phyloP scores from a whole-genome alignment of 2,888 invertebrate genomes.

The Rhagonycha lutea region DNA sequence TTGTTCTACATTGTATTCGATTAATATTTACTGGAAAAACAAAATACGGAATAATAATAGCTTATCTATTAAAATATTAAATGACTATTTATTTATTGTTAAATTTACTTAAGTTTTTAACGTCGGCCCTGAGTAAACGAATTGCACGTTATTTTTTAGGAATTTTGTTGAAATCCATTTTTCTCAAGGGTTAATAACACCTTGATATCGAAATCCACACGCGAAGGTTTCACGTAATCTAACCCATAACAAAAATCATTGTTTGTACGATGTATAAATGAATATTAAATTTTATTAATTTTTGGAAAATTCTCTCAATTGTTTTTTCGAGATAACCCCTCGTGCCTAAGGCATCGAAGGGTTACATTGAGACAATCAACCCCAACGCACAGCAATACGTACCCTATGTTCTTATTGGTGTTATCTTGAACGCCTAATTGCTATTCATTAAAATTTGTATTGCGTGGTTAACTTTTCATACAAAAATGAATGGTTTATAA shows the following conservation, averaged over 20 bases:
- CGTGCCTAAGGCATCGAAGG: too few species aligned
- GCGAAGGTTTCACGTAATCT: not conserved
- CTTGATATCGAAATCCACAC: not conserved
- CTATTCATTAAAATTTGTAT: too few species aligned
- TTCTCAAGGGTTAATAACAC: not conserved
- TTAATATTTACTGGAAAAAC: not conserved
- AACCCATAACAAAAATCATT: not conserved
- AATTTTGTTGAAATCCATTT: not conserved
- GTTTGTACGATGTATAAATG: not conserved
- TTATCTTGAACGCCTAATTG: too few species aligned
- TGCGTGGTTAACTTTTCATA: too few species aligned
- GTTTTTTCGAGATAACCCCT: too few species aligned
- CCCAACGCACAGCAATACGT: too few species aligned
- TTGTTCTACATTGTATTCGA: not conserved
- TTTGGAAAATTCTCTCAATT: too few species aligned
- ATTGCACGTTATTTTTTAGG: not conserved
- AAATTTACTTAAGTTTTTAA: not conserved
- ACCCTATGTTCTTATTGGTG: too few species aligned
- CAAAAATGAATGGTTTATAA: not conserved
- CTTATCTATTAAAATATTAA: not conserved
- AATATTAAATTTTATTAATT: not conserved
- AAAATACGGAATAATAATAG: not conserved
- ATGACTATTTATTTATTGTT: not conserved
- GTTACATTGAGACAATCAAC: too few species aligned
- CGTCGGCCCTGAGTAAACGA: not conserved